Conservation (phyloP, 2,888 invertebrate species). For the Nemurella pictetii region DNA sequence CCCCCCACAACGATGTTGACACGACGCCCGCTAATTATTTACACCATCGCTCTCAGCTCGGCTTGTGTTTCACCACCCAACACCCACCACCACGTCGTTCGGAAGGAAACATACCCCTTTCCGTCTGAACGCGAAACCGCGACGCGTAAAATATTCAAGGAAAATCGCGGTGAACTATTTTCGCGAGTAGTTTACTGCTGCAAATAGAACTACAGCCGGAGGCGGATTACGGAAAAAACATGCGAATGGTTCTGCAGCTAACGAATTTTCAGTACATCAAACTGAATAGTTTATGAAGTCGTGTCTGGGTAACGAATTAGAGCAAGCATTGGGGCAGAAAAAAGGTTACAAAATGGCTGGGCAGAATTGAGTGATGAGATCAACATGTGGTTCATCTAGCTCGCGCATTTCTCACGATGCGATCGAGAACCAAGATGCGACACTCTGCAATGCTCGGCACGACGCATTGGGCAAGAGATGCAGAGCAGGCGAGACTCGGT, state of each 20-base stretch:
- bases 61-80: background rate
- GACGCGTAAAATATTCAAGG: background rate
- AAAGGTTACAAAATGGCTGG: background rate
- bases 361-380: background rate
- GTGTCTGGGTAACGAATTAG: background rate
- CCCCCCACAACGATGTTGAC: background rate
- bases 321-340: background rate
- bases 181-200: background rate
- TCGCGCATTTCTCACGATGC: background rate
- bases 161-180: background rate
- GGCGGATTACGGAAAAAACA: background rate
- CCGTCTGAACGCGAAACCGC: background rate
- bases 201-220: background rate
- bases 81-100: no score
- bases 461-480: background rate
- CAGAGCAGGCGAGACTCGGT: background rate
- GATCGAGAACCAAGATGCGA: background rate
- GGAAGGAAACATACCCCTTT: background rate
- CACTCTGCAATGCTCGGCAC: background rate
- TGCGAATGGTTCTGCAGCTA: background rate
- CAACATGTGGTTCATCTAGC: conserved; percentile 5
- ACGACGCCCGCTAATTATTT: background rate
- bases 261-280: background rate
- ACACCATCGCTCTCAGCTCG: background rate
- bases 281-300: no score